phyloP scores from a whole-genome alignment of 2,888 invertebrate species.

The Dolomedes plantarius region DNA sequence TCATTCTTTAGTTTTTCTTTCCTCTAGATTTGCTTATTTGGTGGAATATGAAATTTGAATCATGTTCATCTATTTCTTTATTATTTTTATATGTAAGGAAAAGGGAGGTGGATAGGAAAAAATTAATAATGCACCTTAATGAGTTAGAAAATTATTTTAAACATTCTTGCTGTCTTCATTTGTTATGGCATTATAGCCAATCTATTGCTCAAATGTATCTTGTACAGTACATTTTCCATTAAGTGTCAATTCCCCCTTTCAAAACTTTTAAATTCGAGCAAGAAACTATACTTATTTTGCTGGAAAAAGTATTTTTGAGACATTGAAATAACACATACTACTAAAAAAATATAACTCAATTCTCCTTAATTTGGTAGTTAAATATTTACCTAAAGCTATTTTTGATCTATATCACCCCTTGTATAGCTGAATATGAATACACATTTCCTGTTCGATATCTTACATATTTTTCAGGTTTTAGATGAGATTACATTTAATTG shows the following conservation, averaged over 20 bases:
- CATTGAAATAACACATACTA: background rate
- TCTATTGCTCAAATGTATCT: background rate
- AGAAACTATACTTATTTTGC: background rate
- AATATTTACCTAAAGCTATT: background rate
- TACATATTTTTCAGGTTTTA: background rate
- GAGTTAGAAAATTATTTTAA: too few relatives aligned
- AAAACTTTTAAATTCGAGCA: background rate
- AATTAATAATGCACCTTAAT: too few relatives aligned
- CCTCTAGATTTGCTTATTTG: too few relatives aligned
- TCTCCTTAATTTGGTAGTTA: background rate
- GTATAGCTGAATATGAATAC: background rate
- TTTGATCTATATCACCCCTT: background rate
- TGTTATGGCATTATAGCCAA: background rate
- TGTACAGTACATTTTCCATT: background rate
- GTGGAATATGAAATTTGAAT: too few relatives aligned
- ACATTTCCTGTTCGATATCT: too few relatives aligned
- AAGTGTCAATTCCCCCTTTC: background rate
- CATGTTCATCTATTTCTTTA: too few relatives aligned
- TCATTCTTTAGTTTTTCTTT: too few relatives aligned
- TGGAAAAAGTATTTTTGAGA: background rate
- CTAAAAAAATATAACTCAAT: too few relatives aligned
- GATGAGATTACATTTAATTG: background rate
- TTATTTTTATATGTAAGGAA: too few relatives aligned
- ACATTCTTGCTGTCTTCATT: background rate
- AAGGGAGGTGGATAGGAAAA: too few relatives aligned